Evolutionary conservation across 2,113 vertebrate species (phyloP).

Genomic region (Phainopepla nitens): DNA sequence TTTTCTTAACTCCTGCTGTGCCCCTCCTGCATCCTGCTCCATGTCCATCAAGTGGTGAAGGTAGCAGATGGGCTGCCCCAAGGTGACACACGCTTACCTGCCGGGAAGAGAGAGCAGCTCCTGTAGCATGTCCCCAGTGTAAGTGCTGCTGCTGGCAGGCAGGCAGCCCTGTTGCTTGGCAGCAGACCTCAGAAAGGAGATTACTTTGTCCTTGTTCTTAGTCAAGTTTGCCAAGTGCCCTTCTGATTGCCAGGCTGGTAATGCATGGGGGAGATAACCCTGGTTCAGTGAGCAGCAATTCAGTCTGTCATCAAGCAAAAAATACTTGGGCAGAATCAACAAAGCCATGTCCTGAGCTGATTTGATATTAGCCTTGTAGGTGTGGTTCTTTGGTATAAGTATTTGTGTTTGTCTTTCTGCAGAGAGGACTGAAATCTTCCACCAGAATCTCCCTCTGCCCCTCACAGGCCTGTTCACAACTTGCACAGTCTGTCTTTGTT

Average conservation of each 20-base stretch:
- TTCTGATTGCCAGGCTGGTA: slow-evolving; percentile 42
- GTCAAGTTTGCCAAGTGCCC: slow-evolving; percentile 27
- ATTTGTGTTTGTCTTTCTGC: background rate
- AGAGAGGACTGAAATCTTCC: background rate
- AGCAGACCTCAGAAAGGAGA: slow-evolving; percentile 8
- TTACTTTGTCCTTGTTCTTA: slow-evolving; percentile 42
- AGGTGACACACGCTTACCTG: slow-evolving; percentile 3
- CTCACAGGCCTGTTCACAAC: background rate
- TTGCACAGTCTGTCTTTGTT: accelerated
- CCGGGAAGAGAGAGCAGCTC: background rate
- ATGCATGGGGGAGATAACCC: slow-evolving; percentile 26
- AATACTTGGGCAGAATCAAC: background rate
- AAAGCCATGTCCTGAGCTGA: background rate
- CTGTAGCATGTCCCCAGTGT: background rate
- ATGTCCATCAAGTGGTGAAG: background rate
- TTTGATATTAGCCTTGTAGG: background rate
- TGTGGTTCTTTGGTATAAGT: background rate
- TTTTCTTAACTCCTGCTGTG: slow-evolving; percentile 14
- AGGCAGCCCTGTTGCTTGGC: slow-evolving; percentile 39
- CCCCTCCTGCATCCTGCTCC: background rate
- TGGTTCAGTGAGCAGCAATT: slow-evolving; percentile 23
- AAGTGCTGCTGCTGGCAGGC: slow-evolving; percentile 11
- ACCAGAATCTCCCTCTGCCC: background rate
- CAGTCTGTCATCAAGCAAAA: background rate
- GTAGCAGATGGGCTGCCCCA: slow-evolving; percentile 40